Evolutionary conservation across 2,888 invertebrate genomes (phyloP), one percentile per base, ranked within the genome.

Genomic region (Phaonia tiefii): DNA sequence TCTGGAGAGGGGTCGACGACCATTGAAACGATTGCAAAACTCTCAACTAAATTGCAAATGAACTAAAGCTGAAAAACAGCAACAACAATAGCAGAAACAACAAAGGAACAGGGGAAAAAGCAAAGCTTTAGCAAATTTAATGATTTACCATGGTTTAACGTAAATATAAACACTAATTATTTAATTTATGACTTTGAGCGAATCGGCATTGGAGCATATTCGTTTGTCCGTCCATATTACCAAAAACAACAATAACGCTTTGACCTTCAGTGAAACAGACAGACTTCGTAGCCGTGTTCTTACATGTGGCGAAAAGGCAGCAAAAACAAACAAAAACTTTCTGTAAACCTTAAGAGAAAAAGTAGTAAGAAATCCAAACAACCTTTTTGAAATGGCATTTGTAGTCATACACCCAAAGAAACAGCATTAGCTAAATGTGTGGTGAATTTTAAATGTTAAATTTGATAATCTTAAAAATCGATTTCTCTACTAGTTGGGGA

Each of bases 11-110:
- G 76, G 71, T 77, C 66, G 77, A 39, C 77, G 77, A 77, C 77
- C 77, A 77, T 69, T 75, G 63, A 63, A 63, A 66, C 65, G 37
- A 77, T 66, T 77, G 58, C 71, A 72, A 77, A 72, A 77, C 42
- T 56, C 72, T 63, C 37, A 49, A 51, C 71, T 54, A 60, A 58
- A 71, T 46, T 71, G 42, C 20, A 56, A 42, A 42, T 25, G 25
- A 70, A 71, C 20, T 54, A 54, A 22, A 54, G 22, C 54, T 42
- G 26, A 74, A 56, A 22, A 31, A 25, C 7, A 67, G 39, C 69
- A 31, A 8, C 25, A 20, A 13, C 31, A 69, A 54, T 10, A 17
- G 37, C 8, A 15, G 3, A n/a, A 31, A 8, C 49, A 31, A 58
- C 20, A n/a, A 15, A 15, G n/a, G n/a, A n/a, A n/a, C n/a, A n/a